phyloP scores from a whole-genome alignment of 2,797 vertebrate species.

The Enteromius paludinosus region DNA sequence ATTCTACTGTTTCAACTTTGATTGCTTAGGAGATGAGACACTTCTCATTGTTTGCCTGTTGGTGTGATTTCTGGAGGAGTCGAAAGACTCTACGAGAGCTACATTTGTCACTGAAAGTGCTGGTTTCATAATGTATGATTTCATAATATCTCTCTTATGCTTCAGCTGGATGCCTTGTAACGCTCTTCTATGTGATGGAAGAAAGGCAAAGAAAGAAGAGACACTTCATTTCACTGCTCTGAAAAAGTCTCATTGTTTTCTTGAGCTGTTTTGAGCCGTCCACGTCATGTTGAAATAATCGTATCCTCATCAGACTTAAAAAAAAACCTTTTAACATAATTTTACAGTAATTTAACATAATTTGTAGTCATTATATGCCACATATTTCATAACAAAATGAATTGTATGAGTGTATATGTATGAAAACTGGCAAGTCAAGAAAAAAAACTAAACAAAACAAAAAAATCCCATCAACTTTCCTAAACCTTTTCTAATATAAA shows the following conservation, averaged over 20 bases:
- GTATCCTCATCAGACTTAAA: background rate
- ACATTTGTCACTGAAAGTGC: conserved; percentile 61
- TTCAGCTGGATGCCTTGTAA: conserved; percentile 51
- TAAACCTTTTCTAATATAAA: background rate
- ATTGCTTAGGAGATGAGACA: conserved; percentile 66
- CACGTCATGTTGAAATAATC: background rate
- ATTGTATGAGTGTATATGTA: background rate
- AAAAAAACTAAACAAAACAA: background rate
- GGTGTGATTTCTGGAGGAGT: conserved; percentile 63
- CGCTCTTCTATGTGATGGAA: conserved; percentile 33
- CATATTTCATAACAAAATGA: background rate
- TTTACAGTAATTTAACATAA: background rate
- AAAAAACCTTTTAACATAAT: background rate
- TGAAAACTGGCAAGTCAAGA: background rate
- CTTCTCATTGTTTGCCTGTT: conserved; percentile 54
- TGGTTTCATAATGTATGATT: conserved; percentile 63
- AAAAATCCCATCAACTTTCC: background rate
- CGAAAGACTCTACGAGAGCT: conserved; percentile 58
- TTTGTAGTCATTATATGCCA: background rate
- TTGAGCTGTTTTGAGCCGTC: background rate
- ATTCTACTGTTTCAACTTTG: conserved; percentile 63
- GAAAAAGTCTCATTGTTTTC: conserved; percentile 14
- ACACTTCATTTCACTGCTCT: conserved; percentile 21
- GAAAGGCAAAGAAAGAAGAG: conserved; percentile 43
- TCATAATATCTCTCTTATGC: conserved; percentile 45